Evolutionary conservation across 2,888 invertebrate species (phyloP), one percentile per base, ranked within the genome.

Genomic region (Laspeyria flexula): DNA sequence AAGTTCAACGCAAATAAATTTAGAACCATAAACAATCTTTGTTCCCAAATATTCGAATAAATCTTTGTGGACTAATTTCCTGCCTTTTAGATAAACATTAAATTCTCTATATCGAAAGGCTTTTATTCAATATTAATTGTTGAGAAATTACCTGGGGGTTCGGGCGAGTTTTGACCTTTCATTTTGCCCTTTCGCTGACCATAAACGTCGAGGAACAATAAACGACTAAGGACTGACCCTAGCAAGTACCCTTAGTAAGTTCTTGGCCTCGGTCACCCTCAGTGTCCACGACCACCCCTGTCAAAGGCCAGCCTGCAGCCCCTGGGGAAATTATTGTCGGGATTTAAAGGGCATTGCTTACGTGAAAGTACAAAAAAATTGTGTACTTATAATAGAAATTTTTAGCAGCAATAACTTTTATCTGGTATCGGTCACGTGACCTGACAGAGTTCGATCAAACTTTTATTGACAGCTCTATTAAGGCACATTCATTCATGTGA

Each of bases 331-430:
- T 92, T 90, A 92, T 92, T 88, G 91, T 89, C 88, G 87, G 92
- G 92, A 90, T 93, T 93, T 92, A 92, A 92, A 92, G 92, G 92
- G 91, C 90, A 89, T 80, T 85, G 85, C 88, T 88, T 86, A 84
- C 85, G 85, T 75, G 71, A 77, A 90, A 80, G 79, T 83, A 88
- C 79, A 90, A 90, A 90, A 71, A 90, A 88, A 85, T 81, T 80
- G 79, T 82, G 81, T 83, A 84, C 79, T 83, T 85, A 80, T 85
- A 86, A 86, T 86, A 81, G 79, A 84, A 85, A 71, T 79, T 79
- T 77, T 81, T 75, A 77, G 74, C 75, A 68, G 75, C 67, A 73
- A 75, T 75, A 73, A 77, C 73, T 77, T 79, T 79, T 79, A 86
- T 88, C 84, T 69, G 72, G 63, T 75, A 79, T 80, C 71, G 75